These are phyloP conservation scores for Epiblema foenella DNA, from an alignment of 2,888 invertebrate species.

Conservation along the genomic window DNA sequence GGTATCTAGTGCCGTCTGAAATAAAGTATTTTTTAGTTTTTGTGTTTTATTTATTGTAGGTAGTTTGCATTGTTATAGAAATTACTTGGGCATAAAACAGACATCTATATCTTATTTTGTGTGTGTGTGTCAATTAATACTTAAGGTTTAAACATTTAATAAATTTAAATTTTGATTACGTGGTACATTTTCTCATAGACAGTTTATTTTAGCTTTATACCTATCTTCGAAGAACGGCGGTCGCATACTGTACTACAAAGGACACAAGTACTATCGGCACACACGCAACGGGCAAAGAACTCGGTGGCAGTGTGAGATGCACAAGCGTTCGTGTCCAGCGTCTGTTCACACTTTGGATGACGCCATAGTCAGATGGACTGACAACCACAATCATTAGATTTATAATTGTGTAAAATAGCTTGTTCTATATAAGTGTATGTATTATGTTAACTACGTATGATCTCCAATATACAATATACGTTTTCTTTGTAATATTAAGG, in stretches of 20 bases:
- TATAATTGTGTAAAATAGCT: neutral
- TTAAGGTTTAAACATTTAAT: too few relatives aligned
- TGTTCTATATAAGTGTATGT: neutral
- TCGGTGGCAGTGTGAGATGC: slow-evolving; percentile 13
- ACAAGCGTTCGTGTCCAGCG: slow-evolving; percentile 3
- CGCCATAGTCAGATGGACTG: slow-evolving; percentile 36
- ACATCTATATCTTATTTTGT: too few relatives aligned
- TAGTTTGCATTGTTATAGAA: neutral
- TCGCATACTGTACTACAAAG: neutral
- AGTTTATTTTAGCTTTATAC: neutral
- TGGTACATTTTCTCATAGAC: neutral
- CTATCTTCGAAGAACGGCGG: neutral
- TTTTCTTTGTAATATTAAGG: neutral
- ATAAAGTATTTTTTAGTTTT: neutral
- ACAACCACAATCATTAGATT: slow-evolving; percentile 41
- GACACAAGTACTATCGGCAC: neutral
- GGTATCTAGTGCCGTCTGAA: neutral
- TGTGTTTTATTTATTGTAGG: neutral
- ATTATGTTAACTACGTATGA: neutral
- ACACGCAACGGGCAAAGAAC: neutral
- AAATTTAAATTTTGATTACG: too few relatives aligned
- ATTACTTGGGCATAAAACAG: neutral
- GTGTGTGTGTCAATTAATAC: too few relatives aligned
- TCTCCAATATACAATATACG: neutral
- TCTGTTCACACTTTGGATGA: slow-evolving; percentile 8